Evolutionary conservation across 2,113 vertebrate genomes (phyloP), one percentile per base, ranked within the genome.

Genomic region (Danionella cerebrum): DNA sequence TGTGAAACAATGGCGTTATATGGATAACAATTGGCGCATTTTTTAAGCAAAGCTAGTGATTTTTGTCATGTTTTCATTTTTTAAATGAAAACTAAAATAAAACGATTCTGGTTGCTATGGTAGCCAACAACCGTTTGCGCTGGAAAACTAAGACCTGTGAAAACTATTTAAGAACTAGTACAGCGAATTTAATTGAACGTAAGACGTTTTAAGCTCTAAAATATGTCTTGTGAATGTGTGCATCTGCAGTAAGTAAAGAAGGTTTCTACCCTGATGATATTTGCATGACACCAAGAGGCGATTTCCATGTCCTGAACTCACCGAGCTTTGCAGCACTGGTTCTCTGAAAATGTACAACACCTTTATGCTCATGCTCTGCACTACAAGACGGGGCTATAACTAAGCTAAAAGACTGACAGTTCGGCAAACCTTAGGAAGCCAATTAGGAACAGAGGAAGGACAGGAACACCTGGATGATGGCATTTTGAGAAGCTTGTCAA

Each of bases 361-460:
- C 3, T 63, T 45, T 16, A 33, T 48, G 18, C 12, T 1, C 42
- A 35, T 7, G 8, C 44, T 35, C 27, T 63, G 42, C 36, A 22
- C 8, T 48, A 35, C 29, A 48, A 36, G 42, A 35, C 25, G 21
- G 33, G 47, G 27, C 59, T 22, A 35, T 47, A 35, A 35, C 29
- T 48, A 11, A 22, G 27, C 29, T 48, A 6, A 2, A 22, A 13
- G 25, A 48, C 13, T 22, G 18, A 35, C 59, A 24, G 44, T 64
- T 19, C 60, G 48, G 19, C 7, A 48, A 8, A 64, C 44, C 19
- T 48, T 42, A 50, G 13, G 44, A 48, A 63, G 7, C 42, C 42
- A 64, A 64, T 64, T 50, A 64, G 29, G 60, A 6, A 33, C 29
- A 22, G 12, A 12, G 25, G 27, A 35, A 36, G 44, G 29, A 69